phyloP scores from a whole-genome alignment of 2,888 invertebrate genomes.

The Yponomeuta plumbellus region DNA sequence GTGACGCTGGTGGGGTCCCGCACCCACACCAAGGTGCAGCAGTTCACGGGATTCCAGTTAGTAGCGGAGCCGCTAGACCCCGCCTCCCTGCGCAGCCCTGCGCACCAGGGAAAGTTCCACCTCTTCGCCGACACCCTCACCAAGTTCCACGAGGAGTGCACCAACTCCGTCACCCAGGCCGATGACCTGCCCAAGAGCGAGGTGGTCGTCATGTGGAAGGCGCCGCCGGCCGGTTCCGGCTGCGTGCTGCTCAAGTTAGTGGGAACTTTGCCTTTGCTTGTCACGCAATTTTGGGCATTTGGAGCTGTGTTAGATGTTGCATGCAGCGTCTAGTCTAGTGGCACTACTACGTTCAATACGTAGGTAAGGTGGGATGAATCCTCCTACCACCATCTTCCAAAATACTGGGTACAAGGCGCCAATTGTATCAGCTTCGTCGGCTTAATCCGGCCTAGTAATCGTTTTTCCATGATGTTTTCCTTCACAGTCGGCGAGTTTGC shows the following conservation, averaged over 20 bases:
- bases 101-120: slow-evolving; percentile 66
- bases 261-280: background rate
- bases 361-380: too few species aligned
- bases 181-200: slow-evolving; percentile 88
- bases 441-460: too few species aligned
- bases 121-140: slow-evolving; percentile 76
- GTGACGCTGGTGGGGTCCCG: slow-evolving; percentile 82
- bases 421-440: too few species aligned
- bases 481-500: too few species aligned
- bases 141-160: slow-evolving; percentile 87
- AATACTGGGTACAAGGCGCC: too few species aligned
- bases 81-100: slow-evolving; percentile 44
- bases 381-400: too few species aligned
- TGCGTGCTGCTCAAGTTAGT: slow-evolving; percentile 89
- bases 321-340: background rate
- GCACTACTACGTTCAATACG: too few species aligned
- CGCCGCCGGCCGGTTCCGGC: slow-evolving; percentile 89
- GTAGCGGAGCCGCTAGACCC: slow-evolving; percentile 81
- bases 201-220: slow-evolving; percentile 92
- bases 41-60: slow-evolving; percentile 88
- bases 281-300: background rate
- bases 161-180: slow-evolving; percentile 88
- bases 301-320: background rate
- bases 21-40: slow-evolving; percentile 80
- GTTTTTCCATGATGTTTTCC: too few species aligned